Base-by-base conservation (phyloP, 2,797 vertebrate genomes). In the Phoeniculus purpureus region DNA sequence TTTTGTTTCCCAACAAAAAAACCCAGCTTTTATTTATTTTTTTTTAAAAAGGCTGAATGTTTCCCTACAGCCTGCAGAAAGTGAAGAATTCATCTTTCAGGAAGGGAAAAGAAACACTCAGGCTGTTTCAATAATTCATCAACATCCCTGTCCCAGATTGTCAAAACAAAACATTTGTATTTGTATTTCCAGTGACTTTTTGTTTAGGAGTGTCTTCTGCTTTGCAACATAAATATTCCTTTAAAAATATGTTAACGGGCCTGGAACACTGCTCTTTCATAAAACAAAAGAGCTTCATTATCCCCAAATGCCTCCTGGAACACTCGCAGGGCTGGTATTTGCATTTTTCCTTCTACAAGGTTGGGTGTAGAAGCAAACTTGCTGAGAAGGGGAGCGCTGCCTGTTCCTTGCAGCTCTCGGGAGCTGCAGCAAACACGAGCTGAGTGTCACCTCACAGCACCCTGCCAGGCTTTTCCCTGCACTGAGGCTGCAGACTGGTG, bases 51-150 rank as follows among this genome's bases (percentile, higher is more conserved):
- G 62, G 62, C 55, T 52, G 25, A 83, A 25, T 13, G 40, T 89
- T 92, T 89, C 71, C 55, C 66, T 52, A 4, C 59, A 90, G 64
- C 10, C 0, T 51, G 75, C 60, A 73, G 85, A 43, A 52, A 81
- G 56, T 73, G 67, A 52, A 71, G 73, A 65, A 67, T 67, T 74
- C 71, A 3, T 68, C 37, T 88, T 94, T 90, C 75, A 75, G 79
- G 68, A 65, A 43, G n/a, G 51, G 62, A 47, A 72, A 74, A 87
- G 62, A 87, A 94, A 90, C 7, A 19, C 45, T 48, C 52, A 6
- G 71, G 37, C 86, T 88, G 56, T 48, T 93, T 88, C 83, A 81
- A 80, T 85, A 95, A 92, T 89, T 15, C 60, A 90, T 93, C 91
- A 92, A 85, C 68, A 93, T 71, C 89, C 79, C 19, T 62, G 68